Evolutionary conservation across 2,888 invertebrate species (phyloP), one percentile per base, ranked within the genome.

Genomic region (Notodonta dromedarius): DNA sequence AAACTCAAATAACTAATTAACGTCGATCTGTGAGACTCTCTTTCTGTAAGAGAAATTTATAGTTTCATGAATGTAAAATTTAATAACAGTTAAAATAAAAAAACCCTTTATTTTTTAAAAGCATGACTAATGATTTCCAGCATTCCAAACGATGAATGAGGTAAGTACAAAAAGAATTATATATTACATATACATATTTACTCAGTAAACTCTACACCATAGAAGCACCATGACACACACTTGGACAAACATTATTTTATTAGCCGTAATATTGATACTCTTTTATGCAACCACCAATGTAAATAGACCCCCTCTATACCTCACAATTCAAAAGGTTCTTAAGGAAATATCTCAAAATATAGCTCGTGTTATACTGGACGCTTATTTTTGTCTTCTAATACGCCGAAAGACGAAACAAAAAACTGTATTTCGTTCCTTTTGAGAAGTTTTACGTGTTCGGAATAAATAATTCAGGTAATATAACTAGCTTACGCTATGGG

Each of bases 231-330:
- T 44, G 42, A 56, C 56, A 44, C 42, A 35, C 56, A 56, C 56
- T 56, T 56, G 56, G n/a, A 44, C 56, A 56, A 56, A 56, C 44
- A 56, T 16, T 12, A 24, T 56, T 56, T 44, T 56, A 56, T 56
- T 56, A 56, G 56, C 56, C 56, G 56, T 56, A 56, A 56, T 56
- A 56, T 56, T 56, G 56, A 44, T 56, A 56, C 56, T 55, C 40
- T 42, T 14, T 42, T 12, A 14, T 54, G 39, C 9, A 8, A 2
- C 54, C 13, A n/a, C 54, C 55, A 40, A 14, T 42, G 1, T 56
- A 56, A 11, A n/a, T 24, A 13, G 42, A 56, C 44, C 56, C 12
- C 56, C 24, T 13, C n/a, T 6, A 56, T 24, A 16, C 5, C n/a
- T 4, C 14, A 12, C 16, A 11, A 44, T 24, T 7, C 7, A 56